A percentile compares a stretch with the other conserved stretches of the same genome.
phyloP scores from a whole-genome alignment of 2,888 invertebrate genomes.

The Sphinx pinastri region DNA sequence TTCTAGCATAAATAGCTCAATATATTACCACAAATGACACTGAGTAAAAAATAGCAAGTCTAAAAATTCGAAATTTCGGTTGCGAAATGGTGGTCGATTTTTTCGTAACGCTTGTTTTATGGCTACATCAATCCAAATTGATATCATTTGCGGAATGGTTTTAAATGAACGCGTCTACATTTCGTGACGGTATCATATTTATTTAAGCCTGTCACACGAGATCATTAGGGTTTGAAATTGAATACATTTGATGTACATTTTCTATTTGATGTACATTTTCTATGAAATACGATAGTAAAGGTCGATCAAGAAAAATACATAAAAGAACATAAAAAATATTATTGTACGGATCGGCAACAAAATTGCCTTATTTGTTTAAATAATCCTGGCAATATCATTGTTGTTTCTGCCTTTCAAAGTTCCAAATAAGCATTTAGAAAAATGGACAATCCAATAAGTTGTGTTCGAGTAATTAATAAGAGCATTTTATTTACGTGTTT shows the following conservation, averaged over 20 bases:
- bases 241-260: slow-evolving; percentile 8
- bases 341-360: too few relatives aligned
- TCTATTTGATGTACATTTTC: slow-evolving; percentile 5
- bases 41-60: too few relatives aligned
- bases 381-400: too few relatives aligned
- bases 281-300: slow-evolving; percentile 1
- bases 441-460: too few relatives aligned
- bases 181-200: background rate
- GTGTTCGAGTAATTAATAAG: too few relatives aligned
- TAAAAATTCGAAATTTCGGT: background rate
- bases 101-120: background rate
- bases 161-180: background rate
- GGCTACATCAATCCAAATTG: background rate
- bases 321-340: too few relatives aligned
- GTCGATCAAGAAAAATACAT: background rate
- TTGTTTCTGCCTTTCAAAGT: too few relatives aligned
- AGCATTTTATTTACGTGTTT: too few relatives aligned
- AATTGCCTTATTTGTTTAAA: too few relatives aligned
- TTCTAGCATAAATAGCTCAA: too few relatives aligned
- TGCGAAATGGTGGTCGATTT: background rate
- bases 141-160: background rate
- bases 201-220: background rate
- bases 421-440: too few relatives aligned
- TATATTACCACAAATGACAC: too few relatives aligned
- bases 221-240: background rate